phyloP scores from a whole-genome alignment of 1,140 invertebrate species.

The Drosophila rufa region DNA sequence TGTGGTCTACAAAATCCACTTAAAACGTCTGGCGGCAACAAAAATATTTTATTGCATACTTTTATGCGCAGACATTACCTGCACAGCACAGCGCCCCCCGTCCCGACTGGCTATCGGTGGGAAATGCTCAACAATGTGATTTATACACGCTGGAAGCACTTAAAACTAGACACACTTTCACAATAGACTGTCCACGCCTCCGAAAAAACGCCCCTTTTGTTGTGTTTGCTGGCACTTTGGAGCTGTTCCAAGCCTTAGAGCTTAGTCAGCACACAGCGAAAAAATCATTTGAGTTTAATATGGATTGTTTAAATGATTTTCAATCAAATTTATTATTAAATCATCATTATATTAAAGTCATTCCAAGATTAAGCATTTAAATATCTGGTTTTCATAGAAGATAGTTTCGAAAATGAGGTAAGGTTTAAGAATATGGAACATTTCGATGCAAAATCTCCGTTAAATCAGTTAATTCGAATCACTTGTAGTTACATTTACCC shows the following conservation, averaged over 20 bases:
- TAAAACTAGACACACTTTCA: slow-evolving; percentile 74
- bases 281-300: too few relatives aligned
- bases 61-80: slow-evolving; percentile 70
- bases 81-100: slow-evolving; percentile 7
- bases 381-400: too few relatives aligned
- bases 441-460: too few relatives aligned
- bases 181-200: slow-evolving; percentile 62
- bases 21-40: slow-evolving; percentile 57
- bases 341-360: too few relatives aligned
- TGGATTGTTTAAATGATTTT: too few relatives aligned
- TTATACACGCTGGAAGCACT: slow-evolving; percentile 75
- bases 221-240: slow-evolving; percentile 62
- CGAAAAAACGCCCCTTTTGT: slow-evolving; percentile 41
- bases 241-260: slow-evolving; percentile 46
- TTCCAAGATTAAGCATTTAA: too few relatives aligned
- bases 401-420: too few relatives aligned
- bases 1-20: slow-evolving; percentile 61
- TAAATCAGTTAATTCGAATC: too few relatives aligned
- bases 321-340: background rate
- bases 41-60: slow-evolving; percentile 74
- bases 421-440: too few relatives aligned
- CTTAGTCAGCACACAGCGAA: slow-evolving; percentile 58
- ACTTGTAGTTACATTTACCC: background rate
- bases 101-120: slow-evolving; percentile 4
- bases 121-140: slow-evolving; percentile 68